Percentiles rank a stretch among this genome's conserved stretches.
Conservation (phyloP, 2,113 vertebrate genomes). For the Lontra canadensis region DNA sequence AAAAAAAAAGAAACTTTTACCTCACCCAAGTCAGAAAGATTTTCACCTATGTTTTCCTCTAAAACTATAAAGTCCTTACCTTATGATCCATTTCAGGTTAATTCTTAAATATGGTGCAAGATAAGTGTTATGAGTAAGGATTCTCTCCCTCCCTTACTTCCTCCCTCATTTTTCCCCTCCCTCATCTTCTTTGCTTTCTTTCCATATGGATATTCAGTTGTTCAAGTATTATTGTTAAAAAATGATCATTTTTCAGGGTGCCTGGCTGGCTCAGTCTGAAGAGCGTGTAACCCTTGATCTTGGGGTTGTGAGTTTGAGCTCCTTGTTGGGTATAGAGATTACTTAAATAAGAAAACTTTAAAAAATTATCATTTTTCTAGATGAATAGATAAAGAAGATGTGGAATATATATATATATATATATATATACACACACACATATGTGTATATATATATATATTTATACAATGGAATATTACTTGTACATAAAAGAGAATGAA, state of each 20-base stretch:
- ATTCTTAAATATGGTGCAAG: neutral
- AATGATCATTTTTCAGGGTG: neutral
- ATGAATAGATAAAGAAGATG: neutral
- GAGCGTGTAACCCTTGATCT: neutral
- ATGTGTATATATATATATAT: too few species aligned
- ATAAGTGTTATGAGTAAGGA: neutral
- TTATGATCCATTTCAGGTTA: neutral
- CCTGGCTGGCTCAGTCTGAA: neutral
- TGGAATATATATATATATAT: neutral
- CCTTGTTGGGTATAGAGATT: neutral
- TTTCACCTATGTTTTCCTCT: neutral
- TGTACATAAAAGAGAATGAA: neutral
- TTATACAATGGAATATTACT: neutral
- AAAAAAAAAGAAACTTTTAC: neutral
- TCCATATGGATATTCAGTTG: neutral
- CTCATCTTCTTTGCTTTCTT: neutral
- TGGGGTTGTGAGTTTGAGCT: neutral
- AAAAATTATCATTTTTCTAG: neutral
- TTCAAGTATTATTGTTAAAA: neutral
- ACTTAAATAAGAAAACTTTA: neutral
- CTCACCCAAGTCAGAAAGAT: neutral
- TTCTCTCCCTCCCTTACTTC: neutral
- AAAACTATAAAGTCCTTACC: neutral
- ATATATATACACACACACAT: too few species aligned
- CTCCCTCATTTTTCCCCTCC: neutral